Conservation (phyloP, 2,888 invertebrate genomes). For the Xanthia togata region DNA sequence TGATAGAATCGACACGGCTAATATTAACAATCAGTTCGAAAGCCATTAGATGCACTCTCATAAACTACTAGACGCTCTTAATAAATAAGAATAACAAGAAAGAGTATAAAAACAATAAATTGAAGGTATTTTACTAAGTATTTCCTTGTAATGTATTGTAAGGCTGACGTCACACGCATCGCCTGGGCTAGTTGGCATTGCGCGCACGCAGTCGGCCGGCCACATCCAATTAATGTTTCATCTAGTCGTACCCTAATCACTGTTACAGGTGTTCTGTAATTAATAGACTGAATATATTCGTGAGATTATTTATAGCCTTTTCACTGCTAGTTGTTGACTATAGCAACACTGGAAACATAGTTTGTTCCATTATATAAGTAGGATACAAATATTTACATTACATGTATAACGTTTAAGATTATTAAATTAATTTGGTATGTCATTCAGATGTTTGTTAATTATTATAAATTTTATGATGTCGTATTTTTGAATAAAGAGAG, state of each 20-base stretch:
- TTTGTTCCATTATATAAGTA: slow-evolving; percentile 41
- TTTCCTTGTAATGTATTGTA: slow-evolving; percentile 51
- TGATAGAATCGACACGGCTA: background rate
- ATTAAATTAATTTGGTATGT: slow-evolving; percentile 19
- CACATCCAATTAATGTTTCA: slow-evolving; percentile 77
- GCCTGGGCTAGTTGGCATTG: slow-evolving; percentile 63
- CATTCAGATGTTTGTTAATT: slow-evolving; percentile 4
- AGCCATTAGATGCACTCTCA: background rate
- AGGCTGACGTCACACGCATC: slow-evolving; percentile 44
- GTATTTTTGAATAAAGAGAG: background rate
- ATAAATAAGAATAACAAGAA: background rate
- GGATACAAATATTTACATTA: slow-evolving; percentile 35
- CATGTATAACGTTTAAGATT: slow-evolving; percentile 30
- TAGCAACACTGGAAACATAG: slow-evolving; percentile 39
- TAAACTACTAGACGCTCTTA: slow-evolving; percentile 8
- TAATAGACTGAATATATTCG: slow-evolving; percentile 73
- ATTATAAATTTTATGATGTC: background rate
- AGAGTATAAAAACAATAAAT: slow-evolving; percentile 21
- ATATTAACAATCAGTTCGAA: background rate
- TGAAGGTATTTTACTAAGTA: slow-evolving; percentile 38
- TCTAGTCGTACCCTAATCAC: slow-evolving; percentile 71
- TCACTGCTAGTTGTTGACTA: slow-evolving; percentile 36
- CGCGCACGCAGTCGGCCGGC: slow-evolving; percentile 64
- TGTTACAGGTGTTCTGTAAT: slow-evolving; percentile 79
- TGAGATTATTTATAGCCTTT: slow-evolving; percentile 61